These are phyloP conservation scores for Epizoanthus illoricatus DNA, from an alignment of 92 coral and sea anemone genomes.

Conservation along the genomic window DNA sequence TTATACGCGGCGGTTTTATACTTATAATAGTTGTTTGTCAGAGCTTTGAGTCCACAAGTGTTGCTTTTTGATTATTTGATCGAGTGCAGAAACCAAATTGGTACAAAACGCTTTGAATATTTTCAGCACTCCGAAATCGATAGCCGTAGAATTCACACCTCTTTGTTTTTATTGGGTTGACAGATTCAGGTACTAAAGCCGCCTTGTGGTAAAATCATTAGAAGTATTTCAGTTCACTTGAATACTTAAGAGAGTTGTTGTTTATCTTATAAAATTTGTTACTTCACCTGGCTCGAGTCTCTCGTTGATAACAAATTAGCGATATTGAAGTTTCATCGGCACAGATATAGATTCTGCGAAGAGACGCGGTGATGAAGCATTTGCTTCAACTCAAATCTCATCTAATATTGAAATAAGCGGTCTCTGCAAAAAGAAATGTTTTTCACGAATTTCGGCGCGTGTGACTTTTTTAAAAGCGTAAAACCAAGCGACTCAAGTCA, in stretches of 20 bases:
- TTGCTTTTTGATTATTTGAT: too few species aligned
- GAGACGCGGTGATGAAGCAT: neutral
- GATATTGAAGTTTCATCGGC: neutral
- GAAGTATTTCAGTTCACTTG: neutral
- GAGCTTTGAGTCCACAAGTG: neutral
- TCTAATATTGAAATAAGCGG: too few species aligned
- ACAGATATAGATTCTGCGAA: too few species aligned
- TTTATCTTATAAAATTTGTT: neutral
- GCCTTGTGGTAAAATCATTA: neutral
- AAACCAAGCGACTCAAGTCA: neutral
- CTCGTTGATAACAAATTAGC: neutral
- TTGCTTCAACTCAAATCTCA: neutral
- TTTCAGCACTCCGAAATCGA: neutral
- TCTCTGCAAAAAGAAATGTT: too few species aligned
- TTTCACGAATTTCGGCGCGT: too few species aligned
- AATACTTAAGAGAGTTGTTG: neutral
- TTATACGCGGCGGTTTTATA: conserved; percentile 13
- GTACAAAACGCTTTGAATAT: neutral
- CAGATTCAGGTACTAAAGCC: neutral
- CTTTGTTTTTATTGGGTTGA: neutral
- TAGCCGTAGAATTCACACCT: neutral
- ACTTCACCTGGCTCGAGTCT: neutral
- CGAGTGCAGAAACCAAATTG: neutral
- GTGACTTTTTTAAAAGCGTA: neutral
- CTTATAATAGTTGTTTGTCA: conserved; percentile 2